Percentiles rank a stretch among this genome's conserved stretches.
phyloP scores from a whole-genome alignment of 2,888 invertebrate genomes.

The Penaeus monodon region DNA sequence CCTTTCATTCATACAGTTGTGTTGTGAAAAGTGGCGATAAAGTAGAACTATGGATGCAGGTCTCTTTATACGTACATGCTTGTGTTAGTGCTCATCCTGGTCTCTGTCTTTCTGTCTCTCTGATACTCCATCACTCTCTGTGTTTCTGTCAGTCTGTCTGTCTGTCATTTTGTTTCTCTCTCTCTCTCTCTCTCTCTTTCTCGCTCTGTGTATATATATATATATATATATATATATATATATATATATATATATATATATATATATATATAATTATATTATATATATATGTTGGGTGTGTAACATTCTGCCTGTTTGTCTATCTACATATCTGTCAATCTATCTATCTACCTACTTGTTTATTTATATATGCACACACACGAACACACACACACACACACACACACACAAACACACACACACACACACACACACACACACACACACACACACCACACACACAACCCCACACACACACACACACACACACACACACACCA shows the following conservation, averaged over 20 bases:
- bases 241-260: neutral
- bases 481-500: too few species aligned
- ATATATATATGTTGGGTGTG: neutral
- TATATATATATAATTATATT: neutral
- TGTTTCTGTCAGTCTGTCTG: neutral
- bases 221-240: neutral
- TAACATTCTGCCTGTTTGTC: neutral
- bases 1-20: too few species aligned
- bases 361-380: neutral
- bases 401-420: constrained; percentile 21
- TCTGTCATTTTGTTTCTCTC: neutral
- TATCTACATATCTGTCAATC: too few species aligned
- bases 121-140: neutral
- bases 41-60: neutral
- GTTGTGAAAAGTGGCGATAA: too few species aligned
- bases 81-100: neutral
- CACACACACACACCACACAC: neutral
- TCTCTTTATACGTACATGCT: neutral
- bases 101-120: neutral
- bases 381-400: constrained; percentile 2
- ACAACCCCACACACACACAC: too few species aligned
- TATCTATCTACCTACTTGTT: too few species aligned
- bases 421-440: neutral
- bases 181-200: constrained; percentile 19
- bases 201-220: neutral